Conservation (phyloP, 2,888 invertebrate species). For the Cenopis cana region DNA sequence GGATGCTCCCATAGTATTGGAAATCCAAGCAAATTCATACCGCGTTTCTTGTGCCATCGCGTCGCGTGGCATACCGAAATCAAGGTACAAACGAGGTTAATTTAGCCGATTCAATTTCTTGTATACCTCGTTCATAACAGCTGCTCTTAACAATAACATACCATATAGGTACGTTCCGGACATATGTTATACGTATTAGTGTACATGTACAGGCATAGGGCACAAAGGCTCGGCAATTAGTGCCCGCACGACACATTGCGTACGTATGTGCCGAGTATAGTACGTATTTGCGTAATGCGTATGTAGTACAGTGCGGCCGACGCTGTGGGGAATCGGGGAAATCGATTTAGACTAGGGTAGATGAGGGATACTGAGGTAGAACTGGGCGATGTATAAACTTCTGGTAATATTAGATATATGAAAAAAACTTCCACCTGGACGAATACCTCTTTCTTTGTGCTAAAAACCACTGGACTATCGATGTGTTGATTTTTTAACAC, state of each 20-base stretch:
- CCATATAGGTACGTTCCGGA: constrained; percentile 10
- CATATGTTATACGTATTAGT: not conserved
- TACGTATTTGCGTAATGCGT: constrained; percentile 4
- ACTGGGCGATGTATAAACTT: no score
- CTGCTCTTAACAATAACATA: constrained; percentile 14
- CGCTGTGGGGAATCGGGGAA: not conserved
- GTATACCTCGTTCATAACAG: not conserved
- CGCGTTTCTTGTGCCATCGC: not conserved
- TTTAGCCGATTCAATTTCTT: not conserved
- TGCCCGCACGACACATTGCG: constrained; percentile 35
- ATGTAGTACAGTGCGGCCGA: not conserved
- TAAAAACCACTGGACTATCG: no score
- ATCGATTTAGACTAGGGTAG: constrained; percentile 5
- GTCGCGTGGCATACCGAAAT: not conserved
- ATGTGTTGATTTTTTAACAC: no score
- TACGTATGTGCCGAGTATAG: not conserved
- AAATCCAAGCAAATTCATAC: no score
- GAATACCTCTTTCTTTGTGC: no score
- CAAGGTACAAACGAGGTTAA: constrained; percentile 4
- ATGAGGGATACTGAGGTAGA: no score
- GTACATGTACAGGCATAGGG: constrained; percentile 13
- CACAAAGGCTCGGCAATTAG: constrained; percentile 38
- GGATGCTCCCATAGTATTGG: no score
- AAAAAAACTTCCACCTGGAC: no score
- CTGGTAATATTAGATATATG: no score